Evolutionary conservation across 2,888 invertebrate genomes (phyloP), one percentile per base, ranked within the genome.

Genomic region (Podotricha telesiphe): DNA sequence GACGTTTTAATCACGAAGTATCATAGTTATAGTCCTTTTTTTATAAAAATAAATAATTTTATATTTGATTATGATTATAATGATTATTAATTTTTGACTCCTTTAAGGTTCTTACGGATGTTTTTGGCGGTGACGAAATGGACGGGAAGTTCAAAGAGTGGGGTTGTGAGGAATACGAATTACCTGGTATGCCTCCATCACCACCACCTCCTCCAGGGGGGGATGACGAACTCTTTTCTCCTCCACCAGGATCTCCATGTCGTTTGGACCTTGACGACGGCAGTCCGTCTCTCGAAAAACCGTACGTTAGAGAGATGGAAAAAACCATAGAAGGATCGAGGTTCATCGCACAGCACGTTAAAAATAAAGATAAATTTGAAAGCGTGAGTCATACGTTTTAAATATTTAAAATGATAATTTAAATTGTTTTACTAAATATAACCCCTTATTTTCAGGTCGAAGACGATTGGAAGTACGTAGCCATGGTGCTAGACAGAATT

Each of bases 401-500:
- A 34, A 55, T 37, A 19, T 55, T 17, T 55, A 6, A 11, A 11
- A 17, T 37, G 13, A 5, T 17, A 0, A 37, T 34, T 34, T 34
- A 22, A 45, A 17, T 20, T 58, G 61, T 47, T 15, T 28, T 59
- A 45, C 48, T 56, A 37, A 34, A 51, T 47, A 50, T 4, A n/a
- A 68, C 11, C 19, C 7, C 11, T 55, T 17, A 34, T 65, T 68
- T 88, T 2, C 91, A 98, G 98, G 97, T 98, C 82, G 97, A 97
- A 89, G 98, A 98, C 92, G 99, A 99, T 93, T 99, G 99, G 99
- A 99, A 99, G 89, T 99, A 98, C 94, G 98, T 99, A 70, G 96
- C 96, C 68, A 97, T 99, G 98, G 99, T 99, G 75, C 94, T 99
- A 87, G 99, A 99, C 93, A 95, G 99, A 81, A 95, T 99, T 82